Conservation (phyloP, 2,113 vertebrate genomes). For the Myocastor coypus region DNA sequence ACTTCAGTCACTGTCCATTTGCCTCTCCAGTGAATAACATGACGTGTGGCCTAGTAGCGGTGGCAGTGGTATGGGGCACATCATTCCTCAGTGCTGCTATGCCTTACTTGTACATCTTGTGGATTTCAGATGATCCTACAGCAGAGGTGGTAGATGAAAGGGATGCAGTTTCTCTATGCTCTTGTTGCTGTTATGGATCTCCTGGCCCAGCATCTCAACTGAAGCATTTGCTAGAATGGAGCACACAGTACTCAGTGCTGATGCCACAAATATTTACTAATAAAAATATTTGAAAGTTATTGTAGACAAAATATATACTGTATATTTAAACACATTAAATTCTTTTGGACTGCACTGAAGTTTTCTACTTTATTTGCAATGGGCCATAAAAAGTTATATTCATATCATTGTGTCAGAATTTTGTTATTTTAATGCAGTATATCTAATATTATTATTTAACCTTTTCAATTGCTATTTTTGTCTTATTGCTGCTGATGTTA, state of each 20-base stretch:
- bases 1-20: not conserved
- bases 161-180: not conserved
- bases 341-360: not conserved
- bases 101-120: not conserved
- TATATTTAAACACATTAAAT: not conserved
- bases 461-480: not conserved
- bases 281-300: not conserved
- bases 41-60: not conserved
- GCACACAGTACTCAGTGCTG: not conserved
- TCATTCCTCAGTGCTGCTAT: not conserved
- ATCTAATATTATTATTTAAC: conserved; percentile 24
- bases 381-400: not conserved
- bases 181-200: not conserved
- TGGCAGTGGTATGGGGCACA: not conserved
- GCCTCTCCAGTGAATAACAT: not conserved
- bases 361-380: conserved; percentile 14
- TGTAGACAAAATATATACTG: not conserved
- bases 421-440: conserved; percentile 34
- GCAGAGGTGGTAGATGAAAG: not conserved
- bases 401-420: not conserved
- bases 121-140: not conserved
- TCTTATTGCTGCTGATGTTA: not conserved
- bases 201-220: not conserved
- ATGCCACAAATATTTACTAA: not conserved
- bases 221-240: not conserved